Evolutionary conservation across 2,888 invertebrate species (phyloP).

Genomic region (Seladonia tumulorum): DNA sequence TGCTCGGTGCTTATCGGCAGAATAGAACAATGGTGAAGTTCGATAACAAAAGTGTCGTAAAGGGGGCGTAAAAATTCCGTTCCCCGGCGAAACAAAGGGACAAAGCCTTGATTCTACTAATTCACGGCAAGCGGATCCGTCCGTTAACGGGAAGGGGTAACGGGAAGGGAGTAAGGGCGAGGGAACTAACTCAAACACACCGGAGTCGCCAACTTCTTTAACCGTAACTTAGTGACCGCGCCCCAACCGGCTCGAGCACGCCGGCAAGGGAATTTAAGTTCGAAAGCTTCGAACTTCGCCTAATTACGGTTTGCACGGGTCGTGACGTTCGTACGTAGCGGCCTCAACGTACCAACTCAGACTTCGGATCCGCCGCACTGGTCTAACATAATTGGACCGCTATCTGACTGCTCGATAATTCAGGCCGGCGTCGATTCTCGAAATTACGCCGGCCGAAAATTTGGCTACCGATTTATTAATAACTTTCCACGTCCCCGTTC

Average conservation of each 20-base stretch:
- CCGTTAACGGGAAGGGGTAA: conserved; percentile 7
- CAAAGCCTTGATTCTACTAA: conserved; percentile 45
- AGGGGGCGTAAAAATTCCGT: conserved; percentile 39
- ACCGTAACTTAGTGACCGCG: conserved; percentile 65
- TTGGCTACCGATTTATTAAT: conserved; percentile 9
- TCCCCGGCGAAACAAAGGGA: conserved; percentile 22
- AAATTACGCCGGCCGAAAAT: conserved; percentile 12
- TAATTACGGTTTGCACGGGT: conserved; percentile 78
- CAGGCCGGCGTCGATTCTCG: conserved; percentile 32
- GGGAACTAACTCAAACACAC: conserved; percentile 61
- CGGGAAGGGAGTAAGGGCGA: neutral
- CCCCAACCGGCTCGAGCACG: conserved; percentile 30
- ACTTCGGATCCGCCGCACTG: conserved; percentile 14
- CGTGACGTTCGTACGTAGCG: conserved; percentile 73
- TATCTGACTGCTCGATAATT: conserved; percentile 48
- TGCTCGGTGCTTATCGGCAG: neutral
- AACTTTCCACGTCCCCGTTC: neutral
- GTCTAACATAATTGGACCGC: conserved; percentile 53
- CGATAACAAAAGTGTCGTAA: conserved; percentile 25
- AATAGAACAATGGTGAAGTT: conserved; percentile 4
- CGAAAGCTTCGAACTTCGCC: conserved; percentile 78
- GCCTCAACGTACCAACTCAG: conserved; percentile 44
- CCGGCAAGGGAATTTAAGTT: conserved; percentile 78
- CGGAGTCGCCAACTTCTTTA: conserved; percentile 66
- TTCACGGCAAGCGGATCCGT: conserved; percentile 52